Percentiles rank a stretch among this genome's conserved stretches.
Conservation (phyloP, 2,888 invertebrate species). For the Thymelicus lineola region DNA sequence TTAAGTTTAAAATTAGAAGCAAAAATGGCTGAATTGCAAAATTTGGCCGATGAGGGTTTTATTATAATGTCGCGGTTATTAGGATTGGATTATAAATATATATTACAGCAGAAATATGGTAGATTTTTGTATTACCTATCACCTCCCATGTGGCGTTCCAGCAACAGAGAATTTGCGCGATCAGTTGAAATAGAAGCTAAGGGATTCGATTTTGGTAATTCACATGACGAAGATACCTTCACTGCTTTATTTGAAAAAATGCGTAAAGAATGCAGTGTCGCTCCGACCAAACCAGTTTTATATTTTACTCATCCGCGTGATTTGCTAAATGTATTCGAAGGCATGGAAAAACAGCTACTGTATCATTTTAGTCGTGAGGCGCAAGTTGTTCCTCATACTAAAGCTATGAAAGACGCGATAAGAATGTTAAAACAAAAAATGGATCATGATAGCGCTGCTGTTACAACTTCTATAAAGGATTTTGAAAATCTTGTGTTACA, state of each 20-base stretch:
- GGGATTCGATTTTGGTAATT: slow-evolving; percentile 71
- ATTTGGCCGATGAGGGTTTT: slow-evolving; percentile 68
- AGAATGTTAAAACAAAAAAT: slow-evolving; percentile 71
- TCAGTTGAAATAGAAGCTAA: slow-evolving; percentile 75
- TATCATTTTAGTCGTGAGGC: slow-evolving; percentile 86
- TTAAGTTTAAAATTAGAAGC: slow-evolving; percentile 69
- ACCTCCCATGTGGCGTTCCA: slow-evolving; percentile 85
- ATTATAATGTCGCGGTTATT: slow-evolving; percentile 77
- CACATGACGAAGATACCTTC: slow-evolving; percentile 71
- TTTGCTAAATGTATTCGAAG: slow-evolving; percentile 83
- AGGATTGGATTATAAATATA: slow-evolving; percentile 86
- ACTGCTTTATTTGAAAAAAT: slow-evolving; percentile 74
- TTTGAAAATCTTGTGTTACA: slow-evolving; percentile 61
- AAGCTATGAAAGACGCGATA: slow-evolving; percentile 76
- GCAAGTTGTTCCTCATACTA: slow-evolving; percentile 81
- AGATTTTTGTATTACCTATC: slow-evolving; percentile 88
- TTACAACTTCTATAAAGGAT: slow-evolving; percentile 58
- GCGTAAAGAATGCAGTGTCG: slow-evolving; percentile 69
- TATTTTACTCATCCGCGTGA: slow-evolving; percentile 85
- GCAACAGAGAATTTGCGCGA: slow-evolving; percentile 79
- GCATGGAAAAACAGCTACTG: slow-evolving; percentile 87
- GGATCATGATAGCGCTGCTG: slow-evolving; percentile 56
- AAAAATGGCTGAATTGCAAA: slow-evolving; percentile 72
- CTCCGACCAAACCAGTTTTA: slow-evolving; percentile 77
- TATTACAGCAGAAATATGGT: slow-evolving; percentile 87